Evolutionary conservation across 2,797 vertebrate genomes (phyloP).

Genomic region (Microctenopoma lineatum): DNA sequence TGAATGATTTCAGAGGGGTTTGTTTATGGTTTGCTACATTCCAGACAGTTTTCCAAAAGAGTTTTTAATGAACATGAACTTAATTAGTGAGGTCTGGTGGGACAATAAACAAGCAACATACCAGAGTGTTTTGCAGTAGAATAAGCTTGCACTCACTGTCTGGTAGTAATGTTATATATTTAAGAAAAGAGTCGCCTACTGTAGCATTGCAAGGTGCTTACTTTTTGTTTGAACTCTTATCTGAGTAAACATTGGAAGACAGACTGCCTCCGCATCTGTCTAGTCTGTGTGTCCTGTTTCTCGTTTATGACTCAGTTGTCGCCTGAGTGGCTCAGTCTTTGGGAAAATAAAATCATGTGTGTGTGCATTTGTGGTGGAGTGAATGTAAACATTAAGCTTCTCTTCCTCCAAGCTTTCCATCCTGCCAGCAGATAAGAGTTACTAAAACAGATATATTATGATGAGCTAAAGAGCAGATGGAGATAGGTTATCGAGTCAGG

Average conservation of each 20-base stretch:
- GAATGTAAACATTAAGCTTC: slow-evolving; percentile 63
- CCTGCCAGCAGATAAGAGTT: slow-evolving; percentile 50
- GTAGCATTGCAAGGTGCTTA: slow-evolving; percentile 23
- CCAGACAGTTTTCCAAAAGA: slow-evolving; percentile 41
- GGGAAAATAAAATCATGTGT: slow-evolving; percentile 45
- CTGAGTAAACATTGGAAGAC: slow-evolving; percentile 50
- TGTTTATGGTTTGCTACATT: slow-evolving; percentile 42
- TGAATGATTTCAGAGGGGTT: slow-evolving; percentile 43
- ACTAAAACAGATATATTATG: slow-evolving; percentile 39
- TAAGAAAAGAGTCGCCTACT: slow-evolving; percentile 1
- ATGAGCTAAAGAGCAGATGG: slow-evolving; percentile 46
- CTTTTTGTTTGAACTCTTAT: slow-evolving; percentile 40
- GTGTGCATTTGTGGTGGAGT: slow-evolving; percentile 20
- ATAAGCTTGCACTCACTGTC: slow-evolving; percentile 27
- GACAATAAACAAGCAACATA: slow-evolving; percentile 28
- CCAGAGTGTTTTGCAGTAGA: slow-evolving; percentile 36
- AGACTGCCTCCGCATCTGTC: slow-evolving; percentile 22
- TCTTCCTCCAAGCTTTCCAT: slow-evolving; percentile 52
- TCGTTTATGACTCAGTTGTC: slow-evolving; percentile 20
- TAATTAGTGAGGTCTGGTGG: slow-evolving; percentile 51
- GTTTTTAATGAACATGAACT: slow-evolving; percentile 57
- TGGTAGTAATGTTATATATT: slow-evolving; percentile 32
- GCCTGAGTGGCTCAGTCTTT: slow-evolving; percentile 36
- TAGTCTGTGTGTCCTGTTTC: slow-evolving; percentile 10
- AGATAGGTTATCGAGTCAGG: slow-evolving; percentile 22